These are phyloP conservation scores for Rhea pennata DNA, from an alignment of 2,113 vertebrate genomes.

Conservation along the genomic window DNA sequence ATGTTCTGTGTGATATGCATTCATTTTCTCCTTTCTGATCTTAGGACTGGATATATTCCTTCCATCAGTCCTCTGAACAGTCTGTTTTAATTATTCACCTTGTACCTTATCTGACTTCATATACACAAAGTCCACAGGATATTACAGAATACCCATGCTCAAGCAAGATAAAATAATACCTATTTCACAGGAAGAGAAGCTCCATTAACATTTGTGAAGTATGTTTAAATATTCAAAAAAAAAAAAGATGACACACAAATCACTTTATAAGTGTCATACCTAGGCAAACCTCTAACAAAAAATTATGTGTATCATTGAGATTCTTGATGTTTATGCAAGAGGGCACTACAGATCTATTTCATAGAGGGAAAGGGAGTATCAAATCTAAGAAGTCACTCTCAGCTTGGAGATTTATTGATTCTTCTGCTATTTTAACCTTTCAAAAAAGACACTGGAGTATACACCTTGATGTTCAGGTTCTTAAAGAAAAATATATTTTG, in stretches of 20 bases:
- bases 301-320: background rate
- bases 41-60: background rate
- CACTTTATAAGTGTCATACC: background rate
- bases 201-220: background rate
- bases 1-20: background rate
- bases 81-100: background rate
- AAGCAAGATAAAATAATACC: background rate
- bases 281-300: background rate
- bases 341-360: background rate
- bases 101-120: background rate
- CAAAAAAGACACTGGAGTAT: background rate
- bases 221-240: background rate
- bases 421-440: background rate
- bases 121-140: background rate
- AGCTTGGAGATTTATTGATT: background rate
- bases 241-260: background rate
- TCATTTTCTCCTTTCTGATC: background rate
- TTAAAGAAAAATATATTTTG: background rate
- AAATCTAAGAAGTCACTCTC: background rate
- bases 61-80: background rate
- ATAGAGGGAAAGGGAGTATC: background rate
- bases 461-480: background rate
- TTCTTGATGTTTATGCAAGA: background rate
- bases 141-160: background rate
- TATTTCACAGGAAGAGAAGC: background rate